Evolutionary conservation across 2,888 invertebrate genomes (phyloP).

Genomic region (Podabrus alpinus): DNA sequence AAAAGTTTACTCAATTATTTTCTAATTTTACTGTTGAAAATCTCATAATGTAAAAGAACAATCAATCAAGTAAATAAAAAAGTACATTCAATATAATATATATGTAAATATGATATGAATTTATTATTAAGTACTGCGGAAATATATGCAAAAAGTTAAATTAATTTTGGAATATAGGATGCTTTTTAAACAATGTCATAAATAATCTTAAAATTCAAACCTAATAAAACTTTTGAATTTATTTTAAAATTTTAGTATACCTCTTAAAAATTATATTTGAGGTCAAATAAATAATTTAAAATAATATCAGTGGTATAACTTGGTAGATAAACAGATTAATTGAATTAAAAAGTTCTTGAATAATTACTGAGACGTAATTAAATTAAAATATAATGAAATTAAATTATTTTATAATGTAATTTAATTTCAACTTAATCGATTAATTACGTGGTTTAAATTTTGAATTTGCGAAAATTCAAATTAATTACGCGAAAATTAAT

Average conservation of each 20-base stretch:
- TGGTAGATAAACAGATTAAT: too few species aligned
- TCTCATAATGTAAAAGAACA: background rate
- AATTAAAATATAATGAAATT: background rate
- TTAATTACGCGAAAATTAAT: too few species aligned
- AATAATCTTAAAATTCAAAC: background rate
- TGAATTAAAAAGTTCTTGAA: too few species aligned
- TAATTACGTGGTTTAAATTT: too few species aligned
- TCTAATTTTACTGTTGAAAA: too few species aligned
- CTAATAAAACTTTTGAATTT: background rate
- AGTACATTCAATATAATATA: background rate
- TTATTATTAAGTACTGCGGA: too few species aligned
- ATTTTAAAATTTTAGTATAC: background rate
- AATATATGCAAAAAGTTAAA: background rate
- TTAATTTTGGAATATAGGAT: background rate
- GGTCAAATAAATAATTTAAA: background rate
- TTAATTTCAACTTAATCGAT: too few species aligned
- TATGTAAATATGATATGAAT: too few species aligned
- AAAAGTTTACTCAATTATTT: background rate
- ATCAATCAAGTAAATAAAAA: background rate
- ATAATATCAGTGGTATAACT: background rate
- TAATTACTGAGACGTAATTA: too few species aligned
- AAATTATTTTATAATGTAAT: too few species aligned
- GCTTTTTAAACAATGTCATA: background rate
- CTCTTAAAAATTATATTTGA: background rate
- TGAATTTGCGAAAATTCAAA: too few species aligned